Percentiles rank a stretch among this genome's conserved stretches.
Conservation (phyloP, 2,797 vertebrate genomes). For the Pseudopleuronectes americanus region DNA sequence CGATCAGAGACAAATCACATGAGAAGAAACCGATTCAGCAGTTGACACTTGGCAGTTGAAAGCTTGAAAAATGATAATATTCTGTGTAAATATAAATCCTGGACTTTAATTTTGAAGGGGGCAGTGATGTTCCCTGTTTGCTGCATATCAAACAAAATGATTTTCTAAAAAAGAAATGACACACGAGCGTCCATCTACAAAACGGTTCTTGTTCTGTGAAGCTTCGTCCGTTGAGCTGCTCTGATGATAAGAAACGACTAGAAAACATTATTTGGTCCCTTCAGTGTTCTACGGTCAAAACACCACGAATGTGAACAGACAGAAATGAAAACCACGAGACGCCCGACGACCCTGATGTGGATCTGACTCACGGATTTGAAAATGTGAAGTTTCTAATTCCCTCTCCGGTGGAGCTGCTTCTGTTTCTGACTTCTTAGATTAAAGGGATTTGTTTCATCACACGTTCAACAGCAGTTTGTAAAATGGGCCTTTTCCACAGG, state of each 20-base stretch:
- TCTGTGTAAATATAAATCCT: constrained; percentile 10
- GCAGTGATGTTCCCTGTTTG: neutral
- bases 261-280: constrained; percentile 72
- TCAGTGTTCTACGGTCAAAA: constrained; percentile 43
- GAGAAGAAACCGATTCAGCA: neutral
- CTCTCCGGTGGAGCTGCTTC: constrained; percentile 23
- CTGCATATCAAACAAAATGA: constrained; percentile 30
- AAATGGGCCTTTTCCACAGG: neutral
- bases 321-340: constrained; percentile 28
- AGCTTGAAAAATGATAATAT: constrained; percentile 35
- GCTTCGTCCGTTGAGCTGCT: constrained; percentile 37
- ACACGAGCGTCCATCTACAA: constrained; percentile 29
- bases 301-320: constrained; percentile 31
- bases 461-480: constrained; percentile 17
- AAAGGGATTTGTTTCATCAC: constrained; percentile 61
- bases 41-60: constrained; percentile 47
- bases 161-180: neutral
- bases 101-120: constrained; percentile 6
- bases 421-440: constrained; percentile 37
- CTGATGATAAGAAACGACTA: constrained; percentile 47
- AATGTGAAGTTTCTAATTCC: constrained; percentile 29
- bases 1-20: constrained; percentile 10
- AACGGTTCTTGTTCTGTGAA: constrained; percentile 17
- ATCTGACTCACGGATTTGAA: constrained; percentile 13
- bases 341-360: constrained; percentile 32